phyloP scores from a whole-genome alignment of 1,140 invertebrate genomes.

The Zaprionus ornatus region DNA sequence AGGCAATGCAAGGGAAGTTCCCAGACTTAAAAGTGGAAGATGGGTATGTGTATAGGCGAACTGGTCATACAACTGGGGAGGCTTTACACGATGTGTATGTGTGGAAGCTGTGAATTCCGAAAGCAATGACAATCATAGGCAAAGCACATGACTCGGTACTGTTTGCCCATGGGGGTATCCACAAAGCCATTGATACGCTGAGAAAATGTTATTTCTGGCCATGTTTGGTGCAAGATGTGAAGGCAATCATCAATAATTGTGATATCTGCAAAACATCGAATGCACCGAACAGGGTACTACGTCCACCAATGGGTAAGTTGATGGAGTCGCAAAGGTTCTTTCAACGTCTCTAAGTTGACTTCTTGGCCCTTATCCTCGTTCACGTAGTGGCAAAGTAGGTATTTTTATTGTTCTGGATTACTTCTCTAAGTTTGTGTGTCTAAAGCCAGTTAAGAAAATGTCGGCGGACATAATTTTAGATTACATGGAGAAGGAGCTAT shows the following conservation, averaged over 20 bases:
- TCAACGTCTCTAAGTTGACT: constrained; percentile 41
- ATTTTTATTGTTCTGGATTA: constrained; percentile 41
- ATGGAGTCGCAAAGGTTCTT: constrained; percentile 14
- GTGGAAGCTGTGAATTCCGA: constrained; percentile 9
- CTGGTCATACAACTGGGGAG: not conserved
- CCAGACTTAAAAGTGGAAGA: no score
- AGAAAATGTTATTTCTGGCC: constrained; percentile 23
- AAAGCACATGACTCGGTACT: not conserved
- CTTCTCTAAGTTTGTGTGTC: constrained; percentile 30
- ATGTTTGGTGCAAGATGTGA: constrained; percentile 14
- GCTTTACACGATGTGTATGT: no score
- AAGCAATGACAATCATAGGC: not conserved
- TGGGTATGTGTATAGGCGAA: constrained; percentile 2
- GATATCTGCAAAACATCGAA: constrained; percentile 14
- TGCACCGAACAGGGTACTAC: constrained; percentile 10
- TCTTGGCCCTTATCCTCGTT: constrained; percentile 36
- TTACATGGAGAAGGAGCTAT: no score
- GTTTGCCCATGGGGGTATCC: constrained; percentile 11
- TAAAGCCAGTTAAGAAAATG: constrained; percentile 32
- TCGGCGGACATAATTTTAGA: no score
- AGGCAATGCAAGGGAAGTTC: not conserved
- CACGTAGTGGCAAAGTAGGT: constrained; percentile 13
- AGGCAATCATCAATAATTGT: constrained; percentile 5
- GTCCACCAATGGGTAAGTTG: constrained; percentile 29
- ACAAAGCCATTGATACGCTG: constrained; percentile 19